Conservation (phyloP, 2,888 invertebrate genomes). For the Harpalus rufipes region DNA sequence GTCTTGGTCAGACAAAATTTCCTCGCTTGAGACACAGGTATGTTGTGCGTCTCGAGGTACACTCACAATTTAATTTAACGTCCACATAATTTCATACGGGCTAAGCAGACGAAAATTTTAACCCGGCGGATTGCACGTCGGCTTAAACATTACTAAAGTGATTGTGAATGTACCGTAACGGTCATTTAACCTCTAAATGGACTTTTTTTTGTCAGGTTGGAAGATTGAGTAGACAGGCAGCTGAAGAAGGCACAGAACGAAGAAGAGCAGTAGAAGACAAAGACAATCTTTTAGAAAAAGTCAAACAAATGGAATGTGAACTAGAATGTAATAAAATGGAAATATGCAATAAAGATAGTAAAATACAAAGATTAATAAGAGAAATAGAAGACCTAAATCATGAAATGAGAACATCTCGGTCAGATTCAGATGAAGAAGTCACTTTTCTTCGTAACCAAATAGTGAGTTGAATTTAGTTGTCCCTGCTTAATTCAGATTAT, state of each 20-base stretch:
- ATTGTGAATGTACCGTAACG: no score
- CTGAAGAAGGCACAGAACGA: conserved; percentile 90
- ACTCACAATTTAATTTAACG: no score
- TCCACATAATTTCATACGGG: no score
- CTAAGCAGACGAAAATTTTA: no score
- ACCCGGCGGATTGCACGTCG: no score
- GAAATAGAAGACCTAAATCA: conserved; percentile 87
- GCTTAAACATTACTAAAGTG: no score
- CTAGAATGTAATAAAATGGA: conserved; percentile 84
- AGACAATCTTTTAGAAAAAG: conserved; percentile 82
- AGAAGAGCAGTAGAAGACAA: conserved; percentile 86
- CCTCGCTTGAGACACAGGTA: conserved; percentile 92
- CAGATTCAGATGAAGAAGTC: conserved; percentile 79
- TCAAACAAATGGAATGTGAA: conserved; percentile 82
- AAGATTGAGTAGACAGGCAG: conserved; percentile 89
- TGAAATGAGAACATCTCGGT: conserved; percentile 80
- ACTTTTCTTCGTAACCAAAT: conserved; percentile 79
- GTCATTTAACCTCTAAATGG: no score
- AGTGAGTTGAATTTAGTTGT: conserved; percentile 77
- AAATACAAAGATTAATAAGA: conserved; percentile 85
- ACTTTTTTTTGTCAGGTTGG: conserved; percentile 80
- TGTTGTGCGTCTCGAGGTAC: not conserved
- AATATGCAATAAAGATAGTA: conserved; percentile 84
- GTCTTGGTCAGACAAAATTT: conserved; percentile 94
- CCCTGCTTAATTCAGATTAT: conserved; percentile 36